A percentile compares a stretch with the other conserved stretches of the same genome.
These are phyloP conservation scores for Pantherophis vulpinus DNA, from an alignment of 2,797 vertebrate genomes.

Conservation along the genomic window DNA sequence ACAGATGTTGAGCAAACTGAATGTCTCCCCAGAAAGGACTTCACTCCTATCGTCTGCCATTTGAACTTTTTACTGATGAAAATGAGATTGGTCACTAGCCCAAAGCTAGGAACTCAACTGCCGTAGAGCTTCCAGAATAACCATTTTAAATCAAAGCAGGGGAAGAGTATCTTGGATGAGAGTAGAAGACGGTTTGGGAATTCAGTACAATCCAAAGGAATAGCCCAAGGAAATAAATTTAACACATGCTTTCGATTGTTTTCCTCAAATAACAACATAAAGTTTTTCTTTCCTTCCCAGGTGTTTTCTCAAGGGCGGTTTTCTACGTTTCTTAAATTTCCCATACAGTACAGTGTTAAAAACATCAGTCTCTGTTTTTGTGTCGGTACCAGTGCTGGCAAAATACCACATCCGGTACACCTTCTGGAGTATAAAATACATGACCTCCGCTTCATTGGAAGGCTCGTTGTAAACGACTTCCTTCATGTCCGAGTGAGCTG, in stretches of 20 bases:
- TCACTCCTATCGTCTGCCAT: too few relatives aligned
- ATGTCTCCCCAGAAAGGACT: background rate
- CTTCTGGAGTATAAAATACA: constrained; percentile 4
- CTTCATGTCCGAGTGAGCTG: background rate
- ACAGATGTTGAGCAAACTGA: background rate
- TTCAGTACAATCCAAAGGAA: background rate
- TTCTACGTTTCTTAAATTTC: background rate
- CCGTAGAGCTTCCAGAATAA: background rate
- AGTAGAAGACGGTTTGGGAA: background rate
- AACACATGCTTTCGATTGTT: background rate
- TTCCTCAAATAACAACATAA: constrained; percentile 23
- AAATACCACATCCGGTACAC: background rate
- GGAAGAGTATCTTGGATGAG: background rate
- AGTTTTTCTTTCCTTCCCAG: constrained; percentile 54
- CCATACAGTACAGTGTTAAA: background rate
- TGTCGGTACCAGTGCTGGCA: background rate
- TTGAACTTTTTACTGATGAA: background rate
- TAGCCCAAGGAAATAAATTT: background rate
- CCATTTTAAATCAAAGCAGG: background rate
- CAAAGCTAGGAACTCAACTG: background rate
- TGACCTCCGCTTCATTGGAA: background rate
- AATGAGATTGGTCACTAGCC: too few relatives aligned
- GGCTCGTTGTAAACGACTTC: background rate
- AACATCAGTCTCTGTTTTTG: background rate
- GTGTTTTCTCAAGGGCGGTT: too few relatives aligned